Conservation (phyloP, 2,888 invertebrate species). For the Cetonia aurata region DNA sequence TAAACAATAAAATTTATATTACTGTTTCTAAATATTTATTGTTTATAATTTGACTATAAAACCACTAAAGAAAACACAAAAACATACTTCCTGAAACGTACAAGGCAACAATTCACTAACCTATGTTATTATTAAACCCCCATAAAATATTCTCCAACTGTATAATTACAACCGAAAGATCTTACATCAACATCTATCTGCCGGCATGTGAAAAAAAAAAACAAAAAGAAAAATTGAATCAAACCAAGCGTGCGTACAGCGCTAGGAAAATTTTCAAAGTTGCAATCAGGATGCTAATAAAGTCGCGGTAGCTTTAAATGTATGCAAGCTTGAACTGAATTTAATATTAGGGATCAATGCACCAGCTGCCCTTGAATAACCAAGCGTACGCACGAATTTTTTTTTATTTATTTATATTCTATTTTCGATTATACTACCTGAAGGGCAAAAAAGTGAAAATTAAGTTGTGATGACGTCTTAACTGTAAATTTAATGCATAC, state of each 20-base stretch:
- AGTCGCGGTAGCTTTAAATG: neutral
- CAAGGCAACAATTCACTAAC: neutral
- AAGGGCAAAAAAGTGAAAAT: constrained; percentile 11
- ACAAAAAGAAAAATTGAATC: too few relatives aligned
- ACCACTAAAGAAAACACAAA: neutral
- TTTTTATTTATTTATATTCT: neutral
- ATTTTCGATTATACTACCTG: too few relatives aligned
- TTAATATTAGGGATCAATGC: constrained; percentile 20
- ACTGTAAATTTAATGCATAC: too few relatives aligned
- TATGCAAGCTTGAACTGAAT: constrained; percentile 14
- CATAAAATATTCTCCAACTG: neutral
- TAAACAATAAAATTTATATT: constrained; percentile 6
- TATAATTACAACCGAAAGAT: too few relatives aligned
- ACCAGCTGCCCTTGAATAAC: constrained; percentile 30
- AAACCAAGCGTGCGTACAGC: too few relatives aligned
- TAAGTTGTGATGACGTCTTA: too few relatives aligned
- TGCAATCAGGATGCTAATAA: too few relatives aligned
- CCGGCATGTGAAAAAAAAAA: too few relatives aligned
- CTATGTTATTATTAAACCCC: neutral
- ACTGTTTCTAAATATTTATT: neutral
- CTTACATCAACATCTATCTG: too few relatives aligned
- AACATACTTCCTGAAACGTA: neutral
- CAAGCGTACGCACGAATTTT: constrained; percentile 3
- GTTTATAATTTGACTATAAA: constrained; percentile 2
- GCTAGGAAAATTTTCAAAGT: too few relatives aligned